Base-by-base conservation (phyloP, 1,140 invertebrate species). In the Acyrthosiphon pisum region DNA sequence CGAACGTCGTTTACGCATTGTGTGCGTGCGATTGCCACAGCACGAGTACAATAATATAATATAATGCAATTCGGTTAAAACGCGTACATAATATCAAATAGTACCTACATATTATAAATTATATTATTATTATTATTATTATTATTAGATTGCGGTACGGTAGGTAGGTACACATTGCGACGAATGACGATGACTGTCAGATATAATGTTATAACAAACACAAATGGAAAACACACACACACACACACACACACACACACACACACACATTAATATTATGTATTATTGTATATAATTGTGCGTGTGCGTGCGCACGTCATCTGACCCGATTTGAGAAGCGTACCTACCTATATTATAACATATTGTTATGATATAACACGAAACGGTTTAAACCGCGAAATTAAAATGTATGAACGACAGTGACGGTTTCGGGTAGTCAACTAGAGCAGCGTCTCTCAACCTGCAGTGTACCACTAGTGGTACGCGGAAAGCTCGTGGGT, bases 121-220 rank as follows among this genome's bases (percentile, higher is more conserved):
- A 41, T 41, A 41, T 41, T 41, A 41, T 41, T 41, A 41, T n/a
- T n/a, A n/a, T n/a, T n/a, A n/a, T n/a, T n/a, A n/a, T 41, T 81
- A 22, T 18, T 81, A 81, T 76, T 81, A 83, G 44, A 81, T 23
- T 81, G 35, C 44, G 9, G 44, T 37, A 37, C 0, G 4, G 50
- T 68, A 68, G 30, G 60, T 68, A 81, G 30, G 60, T 68, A 81
- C 83, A 37, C 14, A 76, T 35, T 76, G 76, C 76, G 37, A 84
- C 37, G 37, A 83, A 84, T 37, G 83, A 84, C 83, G 83, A 84
- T 41, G 83, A 84, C 37, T 84, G 83, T 84, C 37, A 41, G 44
- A 44, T 60, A 30, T 60, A 76, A 76, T 76, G 41, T 41, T 41
- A 76, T 76, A 76, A 76, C 60, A 76, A 76, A 76, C 60, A 20